These are phyloP conservation scores for Dastarcus helophoroides DNA, from an alignment of 2,888 invertebrate genomes.

Conservation along the genomic window DNA sequence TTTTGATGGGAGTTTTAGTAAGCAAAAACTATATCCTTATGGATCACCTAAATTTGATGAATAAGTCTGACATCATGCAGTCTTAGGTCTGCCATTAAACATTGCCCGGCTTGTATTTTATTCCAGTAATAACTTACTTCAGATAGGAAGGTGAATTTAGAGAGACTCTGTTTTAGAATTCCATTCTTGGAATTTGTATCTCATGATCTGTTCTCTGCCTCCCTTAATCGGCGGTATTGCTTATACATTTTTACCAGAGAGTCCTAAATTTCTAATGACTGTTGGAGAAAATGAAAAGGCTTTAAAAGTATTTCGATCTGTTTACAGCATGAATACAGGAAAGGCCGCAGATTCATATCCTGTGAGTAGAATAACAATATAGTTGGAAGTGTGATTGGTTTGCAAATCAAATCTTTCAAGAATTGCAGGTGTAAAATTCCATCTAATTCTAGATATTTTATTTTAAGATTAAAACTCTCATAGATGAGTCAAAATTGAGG, in stretches of 20 bases:
- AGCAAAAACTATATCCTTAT: no score
- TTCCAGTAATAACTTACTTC: neutral
- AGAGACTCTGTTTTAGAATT: constrained; percentile 36
- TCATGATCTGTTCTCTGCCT: constrained; percentile 49
- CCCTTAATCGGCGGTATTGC: constrained; percentile 53
- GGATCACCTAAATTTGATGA: no score
- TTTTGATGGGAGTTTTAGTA: no score
- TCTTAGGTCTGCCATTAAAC: no score
- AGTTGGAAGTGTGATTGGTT: neutral
- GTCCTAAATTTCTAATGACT: constrained; percentile 67
- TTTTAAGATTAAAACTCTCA: constrained; percentile 31
- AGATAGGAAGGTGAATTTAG: neutral
- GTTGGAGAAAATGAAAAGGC: constrained; percentile 56
- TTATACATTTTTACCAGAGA: constrained; percentile 56
- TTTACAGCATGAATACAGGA: constrained; percentile 57
- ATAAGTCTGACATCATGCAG: no score
- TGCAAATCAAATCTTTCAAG: neutral
- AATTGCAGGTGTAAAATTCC: constrained; percentile 6
- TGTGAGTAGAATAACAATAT: constrained; percentile 32
- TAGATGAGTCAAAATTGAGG: no score
- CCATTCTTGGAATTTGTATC: constrained; percentile 51
- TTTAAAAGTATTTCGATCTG: constrained; percentile 47
- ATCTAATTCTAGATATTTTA: constrained; percentile 7
- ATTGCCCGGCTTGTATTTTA: no score
- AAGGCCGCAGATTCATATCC: constrained; percentile 50